Evolutionary conservation across 2,113 vertebrate species (phyloP).

Genomic region (Protobothrops flavoviridis): DNA sequence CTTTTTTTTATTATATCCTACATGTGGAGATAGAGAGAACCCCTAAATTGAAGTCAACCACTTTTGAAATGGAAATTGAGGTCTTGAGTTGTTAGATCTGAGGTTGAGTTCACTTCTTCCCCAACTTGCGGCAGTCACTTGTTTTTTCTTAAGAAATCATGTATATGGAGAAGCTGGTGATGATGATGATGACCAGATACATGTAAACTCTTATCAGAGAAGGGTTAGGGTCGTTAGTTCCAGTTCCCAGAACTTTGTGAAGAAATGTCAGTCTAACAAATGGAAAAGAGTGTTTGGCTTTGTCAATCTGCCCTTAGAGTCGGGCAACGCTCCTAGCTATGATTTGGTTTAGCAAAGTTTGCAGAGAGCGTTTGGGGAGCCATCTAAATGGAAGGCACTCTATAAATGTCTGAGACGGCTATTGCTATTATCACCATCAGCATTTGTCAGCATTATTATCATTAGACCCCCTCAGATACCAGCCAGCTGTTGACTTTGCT

Average conservation of each 20-base stretch:
- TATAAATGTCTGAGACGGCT: neutral
- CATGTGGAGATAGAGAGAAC: neutral
- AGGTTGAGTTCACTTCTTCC: neutral
- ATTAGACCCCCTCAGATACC: slow-evolving; percentile 56
- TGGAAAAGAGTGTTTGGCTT: neutral
- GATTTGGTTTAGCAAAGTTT: neutral
- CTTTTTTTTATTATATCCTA: neutral
- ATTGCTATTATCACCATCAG: slow-evolving; percentile 37
- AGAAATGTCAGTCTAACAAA: too few relatives aligned
- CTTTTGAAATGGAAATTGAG: neutral
- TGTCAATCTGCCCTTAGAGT: neutral
- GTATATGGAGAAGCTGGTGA: neutral
- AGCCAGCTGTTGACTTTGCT: slow-evolving; percentile 49
- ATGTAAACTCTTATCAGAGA: neutral
- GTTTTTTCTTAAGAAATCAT: neutral
- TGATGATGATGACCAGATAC: neutral
- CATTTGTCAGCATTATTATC: slow-evolving; percentile 36
- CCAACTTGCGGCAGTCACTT: neutral
- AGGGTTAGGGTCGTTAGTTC: neutral
- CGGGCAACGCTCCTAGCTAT: neutral
- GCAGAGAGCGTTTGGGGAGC: neutral
- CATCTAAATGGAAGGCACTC: neutral
- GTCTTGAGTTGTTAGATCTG: neutral
- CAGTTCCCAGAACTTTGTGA: neutral
- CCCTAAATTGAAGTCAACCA: neutral